Base-by-base conservation (phyloP, 2,797 vertebrate species). In the Pyrrhura leucotis region DNA sequence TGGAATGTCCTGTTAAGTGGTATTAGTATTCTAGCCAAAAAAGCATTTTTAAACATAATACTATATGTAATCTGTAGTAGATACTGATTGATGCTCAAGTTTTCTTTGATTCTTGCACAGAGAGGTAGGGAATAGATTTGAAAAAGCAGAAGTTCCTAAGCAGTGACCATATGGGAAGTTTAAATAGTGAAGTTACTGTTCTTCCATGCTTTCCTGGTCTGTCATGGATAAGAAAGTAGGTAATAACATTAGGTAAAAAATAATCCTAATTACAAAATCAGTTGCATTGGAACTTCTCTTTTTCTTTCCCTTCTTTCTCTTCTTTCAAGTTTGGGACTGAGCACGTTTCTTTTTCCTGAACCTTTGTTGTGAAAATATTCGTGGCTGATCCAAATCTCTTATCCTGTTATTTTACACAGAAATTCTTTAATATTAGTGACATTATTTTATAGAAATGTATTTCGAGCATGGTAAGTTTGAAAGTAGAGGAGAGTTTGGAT, bases 191-290 rank as follows among this genome's bases (percentile, higher is more conserved):
- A 31, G 44, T 56, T 93, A 88, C 68, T 65, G 2, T 40, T 50
- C 37, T 85, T 81, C 82, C 48, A 4, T 47, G 28, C 89, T 93
- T 96, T 90, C 62, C 44, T 92, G 33, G 62, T 65, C 51, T 94
- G 5, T 37, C 9, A 7, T 63, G 33, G 61, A 23, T 47, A 72
- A 79, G 66, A 72, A 45, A 68, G 76, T 83, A 62, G 78, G 48
- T 83, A 68, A 76, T 61, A 83, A 21, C 5, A 10, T 42, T 33
- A 56, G 67, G 33, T 75, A 78, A 71, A 66, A 88, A 89, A 88
- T 79, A 67, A 54, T 69, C 33, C 14, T n/a, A 12, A 14, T 73
- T 80, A 93, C 48, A 89, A 71, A 88, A 84, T 68, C 7, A 6
- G 20, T 8, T 58, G 37, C 31, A 12, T 4, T 89, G 26, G n/a